A percentile compares a stretch with the other conserved stretches of the same genome.
Conservation (phyloP, 2,888 invertebrate species). For the Drosophila pseudotakahashii region DNA sequence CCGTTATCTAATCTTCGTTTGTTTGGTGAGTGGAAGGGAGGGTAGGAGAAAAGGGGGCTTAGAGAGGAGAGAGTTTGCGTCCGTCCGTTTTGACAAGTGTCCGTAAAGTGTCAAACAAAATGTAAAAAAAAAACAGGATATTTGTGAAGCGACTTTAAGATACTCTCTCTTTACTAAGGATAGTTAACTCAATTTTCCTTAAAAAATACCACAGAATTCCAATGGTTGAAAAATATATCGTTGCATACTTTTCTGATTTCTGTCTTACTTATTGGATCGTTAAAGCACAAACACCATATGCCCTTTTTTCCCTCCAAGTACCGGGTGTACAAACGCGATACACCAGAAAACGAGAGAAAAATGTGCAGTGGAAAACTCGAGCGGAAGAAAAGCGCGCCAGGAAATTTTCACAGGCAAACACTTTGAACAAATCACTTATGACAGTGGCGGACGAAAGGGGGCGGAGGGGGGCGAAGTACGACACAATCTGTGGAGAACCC, state of each 20-base stretch:
- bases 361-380: constrained; percentile 8
- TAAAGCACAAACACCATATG: too few relatives aligned
- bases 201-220: too few relatives aligned
- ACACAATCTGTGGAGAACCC: constrained; percentile 9
- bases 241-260: too few relatives aligned
- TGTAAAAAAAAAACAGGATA: constrained; percentile 41
- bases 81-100: constrained; percentile 51
- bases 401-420: constrained; percentile 63
- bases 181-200: too few relatives aligned
- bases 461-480: not conserved
- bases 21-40: not conserved
- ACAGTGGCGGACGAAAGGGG: constrained; percentile 28
- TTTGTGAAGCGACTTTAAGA: not conserved
- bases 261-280: too few relatives aligned
- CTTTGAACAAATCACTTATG: constrained; percentile 73
- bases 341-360: not conserved
- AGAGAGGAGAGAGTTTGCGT: constrained; percentile 1
- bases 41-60: not conserved
- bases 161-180: too few relatives aligned
- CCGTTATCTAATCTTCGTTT: constrained; percentile 28
- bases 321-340: not conserved
- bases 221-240: too few relatives aligned
- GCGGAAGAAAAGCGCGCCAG: constrained; percentile 53
- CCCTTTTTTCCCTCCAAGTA: not conserved
- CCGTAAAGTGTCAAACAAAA: constrained; percentile 67